These are phyloP conservation scores for Tetropium fuscum DNA, from an alignment of 2,888 invertebrate species.

Conservation along the genomic window DNA sequence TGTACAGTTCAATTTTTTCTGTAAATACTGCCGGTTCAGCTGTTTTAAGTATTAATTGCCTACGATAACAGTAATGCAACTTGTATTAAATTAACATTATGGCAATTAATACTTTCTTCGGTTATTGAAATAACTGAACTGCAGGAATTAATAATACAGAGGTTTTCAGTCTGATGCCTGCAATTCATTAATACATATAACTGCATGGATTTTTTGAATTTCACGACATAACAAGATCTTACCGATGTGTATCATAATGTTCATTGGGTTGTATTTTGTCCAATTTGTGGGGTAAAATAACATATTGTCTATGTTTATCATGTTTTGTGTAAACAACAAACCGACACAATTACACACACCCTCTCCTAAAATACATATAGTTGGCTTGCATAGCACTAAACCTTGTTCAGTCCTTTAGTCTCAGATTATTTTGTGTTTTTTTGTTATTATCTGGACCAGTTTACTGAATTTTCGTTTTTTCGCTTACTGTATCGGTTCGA, in stretches of 20 bases:
- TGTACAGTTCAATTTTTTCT: conserved; percentile 28
- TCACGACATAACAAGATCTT: conserved; percentile 14
- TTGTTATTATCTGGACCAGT: conserved; percentile 13
- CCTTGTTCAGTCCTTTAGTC: conserved; percentile 55
- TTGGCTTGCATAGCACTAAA: conserved; percentile 62
- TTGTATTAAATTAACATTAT: conserved; percentile 1
- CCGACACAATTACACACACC: conserved; percentile 57
- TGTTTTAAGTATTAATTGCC: conserved; percentile 30
- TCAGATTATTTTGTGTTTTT: conserved; percentile 35
- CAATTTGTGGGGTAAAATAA: conserved; percentile 28
- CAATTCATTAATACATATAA: conserved; percentile 25
- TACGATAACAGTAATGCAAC: conserved; percentile 23
- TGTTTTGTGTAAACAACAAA: conserved; percentile 54
- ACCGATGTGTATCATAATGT: too few species aligned
- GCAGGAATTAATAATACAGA: conserved; percentile 12
- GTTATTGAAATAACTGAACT: conserved; percentile 21
- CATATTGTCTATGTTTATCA: conserved; percentile 32
- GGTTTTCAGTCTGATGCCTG: conserved; percentile 45
- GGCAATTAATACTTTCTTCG: conserved; percentile 6
- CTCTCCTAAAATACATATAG: conserved; percentile 54
- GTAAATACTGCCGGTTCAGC: conserved; percentile 29
- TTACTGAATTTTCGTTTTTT: neutral
- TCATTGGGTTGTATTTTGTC: neutral
- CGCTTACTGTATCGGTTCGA: neutral
- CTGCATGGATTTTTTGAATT: conserved; percentile 32